Evolutionary conservation across 2,797 vertebrate genomes (phyloP), one percentile per base, ranked within the genome.

Genomic region (Thripadectes ignobilis): DNA sequence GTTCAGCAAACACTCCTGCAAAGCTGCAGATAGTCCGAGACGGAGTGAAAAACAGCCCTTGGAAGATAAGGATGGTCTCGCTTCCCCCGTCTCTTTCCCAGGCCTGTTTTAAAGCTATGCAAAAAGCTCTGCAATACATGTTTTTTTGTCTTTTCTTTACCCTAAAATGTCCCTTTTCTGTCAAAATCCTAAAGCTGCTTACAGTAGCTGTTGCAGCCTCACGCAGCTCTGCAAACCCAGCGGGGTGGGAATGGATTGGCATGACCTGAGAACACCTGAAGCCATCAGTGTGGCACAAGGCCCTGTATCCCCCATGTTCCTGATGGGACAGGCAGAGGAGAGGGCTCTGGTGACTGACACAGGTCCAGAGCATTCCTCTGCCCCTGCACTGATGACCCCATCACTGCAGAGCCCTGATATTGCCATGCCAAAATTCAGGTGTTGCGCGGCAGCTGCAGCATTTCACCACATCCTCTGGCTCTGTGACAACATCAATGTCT

Each of bases 11-110:
- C 85, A 90, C 36, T 30, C 55, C 79, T 69, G n/a, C 83, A 51
- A 43, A 84, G 46, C 85, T 54, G 72, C 65, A 74, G 76, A 93
- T 57, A 57, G 21, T 24, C 49, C 0, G 5, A 68, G 75, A 41
- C 9, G 0, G 0, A 83, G 43, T 6, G 48, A 49, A 88, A 95
- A 96, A 92, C 90, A 88, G 19, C n/a, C 19, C 26, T 76, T 10
- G n/a, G 90, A 54, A 93, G 96, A 96, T 95, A 96, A 93, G 36
- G 76, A 14, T 20, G 27, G 5, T 84, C 90, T 73, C 2, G 14
- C 83, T 81, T 75, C 38, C 69, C 82, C 39, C 1, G 0, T 45
- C 66, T 81, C 6, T 63, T 92, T 93, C 93, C 89, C 94, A 95
- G 51, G 23, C 1, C 0, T 9, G 14, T n/a, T 85, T 75, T 51